Conservation (phyloP, 2,113 vertebrate genomes). For the Edolisoma coerulescens region DNA sequence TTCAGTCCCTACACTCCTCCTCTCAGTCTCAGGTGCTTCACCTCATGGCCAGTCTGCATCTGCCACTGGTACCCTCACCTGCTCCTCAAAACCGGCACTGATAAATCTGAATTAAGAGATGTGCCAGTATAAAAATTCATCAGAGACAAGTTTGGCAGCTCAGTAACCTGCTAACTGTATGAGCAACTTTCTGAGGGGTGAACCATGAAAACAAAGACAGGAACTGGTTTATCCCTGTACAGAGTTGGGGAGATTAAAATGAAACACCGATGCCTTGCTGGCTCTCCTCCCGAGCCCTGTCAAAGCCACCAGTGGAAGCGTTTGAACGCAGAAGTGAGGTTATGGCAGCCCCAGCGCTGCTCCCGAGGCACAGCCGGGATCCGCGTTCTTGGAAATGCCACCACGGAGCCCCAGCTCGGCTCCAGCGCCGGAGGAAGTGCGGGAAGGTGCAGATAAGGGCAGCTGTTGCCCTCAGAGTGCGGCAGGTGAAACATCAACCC, state of each 20-base stretch:
- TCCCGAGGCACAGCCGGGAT: neutral
- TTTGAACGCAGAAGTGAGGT: neutral
- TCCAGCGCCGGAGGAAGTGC: neutral
- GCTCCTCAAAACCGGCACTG: neutral
- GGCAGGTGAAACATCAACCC: neutral
- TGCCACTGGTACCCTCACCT: neutral
- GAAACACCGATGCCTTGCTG: neutral
- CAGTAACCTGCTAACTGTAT: accelerated
- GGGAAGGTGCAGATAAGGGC: conserved; percentile 10
- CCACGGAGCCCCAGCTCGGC: neutral
- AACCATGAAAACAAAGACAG: neutral
- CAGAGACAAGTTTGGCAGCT: neutral
- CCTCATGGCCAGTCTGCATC: neutral
- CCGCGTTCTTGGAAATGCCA: neutral
- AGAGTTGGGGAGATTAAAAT: accelerated
- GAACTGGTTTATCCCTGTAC: neutral
- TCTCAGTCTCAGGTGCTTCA: neutral
- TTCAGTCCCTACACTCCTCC: neutral
- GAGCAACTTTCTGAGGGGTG: neutral
- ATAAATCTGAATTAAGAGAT: neutral
- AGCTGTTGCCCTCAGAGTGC: neutral
- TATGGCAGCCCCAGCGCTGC: neutral
- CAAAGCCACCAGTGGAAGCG: neutral
- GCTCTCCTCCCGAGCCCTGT: neutral
- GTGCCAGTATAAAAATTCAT: neutral